These are phyloP conservation scores for Trichomalopsis sarcophagae DNA, from an alignment of 1,140 invertebrate genomes.

Conservation along the genomic window DNA sequence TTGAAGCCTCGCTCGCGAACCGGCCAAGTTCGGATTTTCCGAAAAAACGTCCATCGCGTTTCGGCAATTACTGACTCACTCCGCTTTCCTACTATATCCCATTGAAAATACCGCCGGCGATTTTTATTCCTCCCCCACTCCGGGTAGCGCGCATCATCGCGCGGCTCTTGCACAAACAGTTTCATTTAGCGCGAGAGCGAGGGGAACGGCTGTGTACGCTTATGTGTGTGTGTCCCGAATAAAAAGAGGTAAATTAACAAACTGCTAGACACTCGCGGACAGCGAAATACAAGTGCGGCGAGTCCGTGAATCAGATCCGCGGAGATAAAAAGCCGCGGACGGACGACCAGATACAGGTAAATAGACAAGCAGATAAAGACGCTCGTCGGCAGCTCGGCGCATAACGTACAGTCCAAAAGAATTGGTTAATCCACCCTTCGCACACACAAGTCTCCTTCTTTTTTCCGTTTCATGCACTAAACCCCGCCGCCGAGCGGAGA, in stretches of 20 bases:
- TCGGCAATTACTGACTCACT: too few relatives aligned
- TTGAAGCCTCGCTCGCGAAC: too few relatives aligned
- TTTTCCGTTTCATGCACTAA: not conserved
- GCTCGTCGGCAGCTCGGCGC: not conserved
- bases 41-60: too few relatives aligned
- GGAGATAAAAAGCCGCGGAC: conserved; percentile 12
- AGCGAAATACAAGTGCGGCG: not conserved
- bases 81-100: too few relatives aligned
- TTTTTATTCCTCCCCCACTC: too few relatives aligned
- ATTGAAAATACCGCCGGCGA: too few relatives aligned
- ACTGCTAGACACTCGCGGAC: not conserved
- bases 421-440: conserved; percentile 8
- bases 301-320: conserved; percentile 29
- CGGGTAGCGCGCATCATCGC: not conserved
- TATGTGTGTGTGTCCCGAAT: not conserved
- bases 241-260: conserved; percentile 14
- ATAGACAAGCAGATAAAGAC: conserved; percentile 46
- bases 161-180: not conserved
- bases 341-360: conserved; percentile 43
- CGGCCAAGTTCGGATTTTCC: too few relatives aligned
- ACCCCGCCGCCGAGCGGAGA: not conserved
- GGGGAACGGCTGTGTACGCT: not conserved
- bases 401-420: not conserved
- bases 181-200: not conserved
- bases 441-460: not conserved